A percentile compares a stretch with the other conserved stretches of the same genome.
Evolutionary conservation across 2,888 invertebrate species (phyloP).

Genomic region (Macaria notata): DNA sequence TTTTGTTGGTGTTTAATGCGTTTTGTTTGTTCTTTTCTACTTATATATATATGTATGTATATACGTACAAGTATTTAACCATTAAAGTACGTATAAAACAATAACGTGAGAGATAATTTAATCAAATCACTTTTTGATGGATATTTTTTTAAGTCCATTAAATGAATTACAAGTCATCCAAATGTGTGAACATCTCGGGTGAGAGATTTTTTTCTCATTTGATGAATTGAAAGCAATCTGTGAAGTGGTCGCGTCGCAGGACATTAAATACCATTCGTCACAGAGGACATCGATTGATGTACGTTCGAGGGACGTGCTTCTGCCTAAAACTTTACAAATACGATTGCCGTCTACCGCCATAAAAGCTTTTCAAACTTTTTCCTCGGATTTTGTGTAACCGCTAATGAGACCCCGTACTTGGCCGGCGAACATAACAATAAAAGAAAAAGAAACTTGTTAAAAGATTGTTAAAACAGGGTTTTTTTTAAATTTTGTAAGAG

Average conservation of each 20-base stretch:
- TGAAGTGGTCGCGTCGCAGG: neutral
- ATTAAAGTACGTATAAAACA: too few relatives aligned
- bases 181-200: too few relatives aligned
- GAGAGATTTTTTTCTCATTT: neutral
- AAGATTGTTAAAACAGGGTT: neutral
- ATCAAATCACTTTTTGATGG: too few relatives aligned
- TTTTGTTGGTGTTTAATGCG: too few relatives aligned
- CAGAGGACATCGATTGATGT: constrained; percentile 8
- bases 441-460: constrained; percentile 4
- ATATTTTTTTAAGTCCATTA: too few relatives aligned
- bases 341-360: constrained; percentile 3
- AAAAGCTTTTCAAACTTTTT: constrained; percentile 9
- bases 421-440: constrained; percentile 9
- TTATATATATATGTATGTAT: too few relatives aligned
- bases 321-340: constrained; percentile 11
- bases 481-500: too few relatives aligned
- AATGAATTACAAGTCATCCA: too few relatives aligned
- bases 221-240: constrained; percentile 1
- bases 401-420: constrained; percentile 8
- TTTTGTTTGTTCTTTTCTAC: too few relatives aligned
- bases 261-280: constrained; percentile 5
- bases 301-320: neutral
- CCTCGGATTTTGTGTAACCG: constrained; percentile 7
- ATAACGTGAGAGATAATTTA: too few relatives aligned
- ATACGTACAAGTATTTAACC: too few relatives aligned